phyloP scores from a whole-genome alignment of 2,888 invertebrate genomes.

The Sinohyriopsis cumingii region DNA sequence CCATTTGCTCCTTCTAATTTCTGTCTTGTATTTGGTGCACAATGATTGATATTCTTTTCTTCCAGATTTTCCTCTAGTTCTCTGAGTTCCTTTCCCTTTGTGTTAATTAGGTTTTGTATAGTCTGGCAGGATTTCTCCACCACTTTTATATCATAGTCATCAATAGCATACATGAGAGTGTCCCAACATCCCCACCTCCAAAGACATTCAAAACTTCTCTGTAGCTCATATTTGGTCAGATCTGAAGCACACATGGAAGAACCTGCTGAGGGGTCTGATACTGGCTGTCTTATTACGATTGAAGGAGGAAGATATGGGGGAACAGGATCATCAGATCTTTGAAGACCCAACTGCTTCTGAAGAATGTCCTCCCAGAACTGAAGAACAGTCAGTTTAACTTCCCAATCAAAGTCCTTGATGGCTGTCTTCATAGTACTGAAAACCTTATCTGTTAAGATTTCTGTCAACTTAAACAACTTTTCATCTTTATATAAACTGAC shows the following conservation, averaged over 20 bases:
- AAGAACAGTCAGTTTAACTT: constrained; percentile 51
- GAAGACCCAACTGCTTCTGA: constrained; percentile 6
- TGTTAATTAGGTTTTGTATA: background rate
- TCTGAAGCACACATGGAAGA: constrained; percentile 14
- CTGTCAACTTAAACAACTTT: constrained; percentile 1
- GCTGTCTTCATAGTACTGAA: constrained; percentile 16
- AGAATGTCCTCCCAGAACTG: constrained; percentile 41
- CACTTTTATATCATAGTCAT: constrained; percentile 43
- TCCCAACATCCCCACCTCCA: constrained; percentile 10
- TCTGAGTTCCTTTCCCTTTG: background rate
- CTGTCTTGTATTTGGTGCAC: background rate
- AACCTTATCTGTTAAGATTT: background rate
- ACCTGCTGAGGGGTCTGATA: background rate
- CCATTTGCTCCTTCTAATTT: no score
- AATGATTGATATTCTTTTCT: background rate
- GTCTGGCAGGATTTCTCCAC: constrained; percentile 2
- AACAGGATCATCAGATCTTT: background rate
- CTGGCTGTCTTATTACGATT: no score
- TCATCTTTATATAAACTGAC: constrained; percentile 10
- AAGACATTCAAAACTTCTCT: background rate
- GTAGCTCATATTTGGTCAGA: background rate
- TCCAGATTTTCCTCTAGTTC: constrained; percentile 2
- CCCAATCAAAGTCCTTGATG: constrained; percentile 61
- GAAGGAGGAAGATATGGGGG: no score
- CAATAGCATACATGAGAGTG: constrained; percentile 17